phyloP scores from a whole-genome alignment of 2,888 invertebrate genomes.

The Cryptops parisi region DNA sequence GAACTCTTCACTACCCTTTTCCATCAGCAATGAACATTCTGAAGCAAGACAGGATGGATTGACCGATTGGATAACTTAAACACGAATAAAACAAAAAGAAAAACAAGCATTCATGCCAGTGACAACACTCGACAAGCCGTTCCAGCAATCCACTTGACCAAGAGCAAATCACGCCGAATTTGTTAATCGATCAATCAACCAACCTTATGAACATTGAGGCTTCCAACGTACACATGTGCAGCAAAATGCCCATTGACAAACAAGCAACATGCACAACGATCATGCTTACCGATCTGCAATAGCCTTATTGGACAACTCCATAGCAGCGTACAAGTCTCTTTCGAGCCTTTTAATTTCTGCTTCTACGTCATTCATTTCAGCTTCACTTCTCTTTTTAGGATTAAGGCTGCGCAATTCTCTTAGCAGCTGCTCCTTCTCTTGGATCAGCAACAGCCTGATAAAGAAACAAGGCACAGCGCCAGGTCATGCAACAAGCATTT shows the following conservation, averaged over 20 bases:
- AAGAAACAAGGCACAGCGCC: too few species aligned
- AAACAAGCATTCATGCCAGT: not conserved
- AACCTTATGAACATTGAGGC: too few species aligned
- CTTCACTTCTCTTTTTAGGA: slow-evolving; percentile 52
- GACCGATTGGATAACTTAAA: too few species aligned
- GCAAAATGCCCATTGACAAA: not conserved
- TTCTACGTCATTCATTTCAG: slow-evolving; percentile 73
- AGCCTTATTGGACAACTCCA: slow-evolving; percentile 81
- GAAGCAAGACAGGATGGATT: too few species aligned
- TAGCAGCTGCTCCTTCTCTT: slow-evolving; percentile 88
- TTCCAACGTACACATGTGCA: too few species aligned
- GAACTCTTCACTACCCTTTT: too few species aligned
- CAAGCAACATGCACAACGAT: slow-evolving; percentile 3
- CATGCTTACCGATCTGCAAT: slow-evolving; percentile 59
- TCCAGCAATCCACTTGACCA: too few species aligned
- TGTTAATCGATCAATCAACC: too few species aligned
- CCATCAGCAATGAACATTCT: too few species aligned
- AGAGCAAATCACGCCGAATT: too few species aligned
- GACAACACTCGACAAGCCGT: too few species aligned
- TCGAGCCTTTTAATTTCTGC: slow-evolving; percentile 73
- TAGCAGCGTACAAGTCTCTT: slow-evolving; percentile 77
- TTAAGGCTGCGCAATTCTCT: slow-evolving; percentile 61
- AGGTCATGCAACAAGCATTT: not conserved
- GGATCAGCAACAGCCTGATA: slow-evolving; percentile 62
- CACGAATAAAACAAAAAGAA: not conserved